These are phyloP conservation scores for Scartelaos histophorus DNA, from an alignment of 2,113 vertebrate species.

Conservation along the genomic window DNA sequence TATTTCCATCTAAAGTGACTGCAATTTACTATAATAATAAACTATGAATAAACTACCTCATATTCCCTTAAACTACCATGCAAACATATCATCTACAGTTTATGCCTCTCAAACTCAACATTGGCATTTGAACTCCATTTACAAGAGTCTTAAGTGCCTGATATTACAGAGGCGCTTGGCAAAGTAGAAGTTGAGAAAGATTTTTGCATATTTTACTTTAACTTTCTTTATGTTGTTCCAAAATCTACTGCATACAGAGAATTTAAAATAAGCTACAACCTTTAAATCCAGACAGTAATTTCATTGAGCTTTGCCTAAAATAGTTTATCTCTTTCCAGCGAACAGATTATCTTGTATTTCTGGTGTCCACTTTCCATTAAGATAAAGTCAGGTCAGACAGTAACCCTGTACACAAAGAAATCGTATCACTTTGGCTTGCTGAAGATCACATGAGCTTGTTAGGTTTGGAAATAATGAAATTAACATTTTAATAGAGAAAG, in stretches of 20 bases:
- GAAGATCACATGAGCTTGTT: background rate
- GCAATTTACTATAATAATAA: background rate
- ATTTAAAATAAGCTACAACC: background rate
- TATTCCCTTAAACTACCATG: slow-evolving; percentile 36
- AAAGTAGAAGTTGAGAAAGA: slow-evolving; percentile 22
- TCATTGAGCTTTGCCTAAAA: slow-evolving; percentile 35
- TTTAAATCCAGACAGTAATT: slow-evolving; percentile 5
- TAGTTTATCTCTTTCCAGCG: slow-evolving; percentile 13
- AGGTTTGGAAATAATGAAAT: background rate
- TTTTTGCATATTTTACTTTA: slow-evolving; percentile 44
- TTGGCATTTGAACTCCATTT: slow-evolving; percentile 15
- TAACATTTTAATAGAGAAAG: slow-evolving; percentile 45
- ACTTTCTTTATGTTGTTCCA: background rate
- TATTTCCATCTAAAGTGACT: slow-evolving; percentile 6
- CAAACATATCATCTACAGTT: slow-evolving; percentile 37
- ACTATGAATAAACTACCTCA: background rate
- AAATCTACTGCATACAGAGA: background rate
- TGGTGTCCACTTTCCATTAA: slow-evolving; percentile 11
- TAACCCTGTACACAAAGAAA: slow-evolving; percentile 23
- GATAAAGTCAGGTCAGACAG: slow-evolving; percentile 20
- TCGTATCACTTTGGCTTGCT: background rate
- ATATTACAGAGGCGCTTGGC: slow-evolving; percentile 8
- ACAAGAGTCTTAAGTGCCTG: slow-evolving; percentile 16
- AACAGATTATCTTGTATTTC: slow-evolving; percentile 15
- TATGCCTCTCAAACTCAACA: slow-evolving; percentile 29